Evolutionary conservation across 1,140 invertebrate genomes (phyloP), one percentile per base, ranked within the genome.

Genomic region (Drosophila cardini): DNA sequence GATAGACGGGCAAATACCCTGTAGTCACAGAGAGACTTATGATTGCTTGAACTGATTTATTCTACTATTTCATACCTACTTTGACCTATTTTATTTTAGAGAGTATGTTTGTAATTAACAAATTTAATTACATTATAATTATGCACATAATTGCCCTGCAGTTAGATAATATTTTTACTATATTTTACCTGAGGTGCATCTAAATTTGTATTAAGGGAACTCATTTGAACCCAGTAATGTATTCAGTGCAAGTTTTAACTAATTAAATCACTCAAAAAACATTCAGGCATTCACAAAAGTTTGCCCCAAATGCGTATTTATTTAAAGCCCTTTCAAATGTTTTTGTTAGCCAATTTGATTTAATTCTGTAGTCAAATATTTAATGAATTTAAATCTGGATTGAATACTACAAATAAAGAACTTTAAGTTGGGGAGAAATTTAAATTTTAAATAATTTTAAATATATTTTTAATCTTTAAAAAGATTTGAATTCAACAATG

Each of bases 81-180:
- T 52, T 52, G 6, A 10, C n/a, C 45, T 21, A 55, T 13, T 55
- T 36, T 55, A 9, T 26, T 16, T 6, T 9, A n/a, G 0, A 21
- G 38, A 11, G 32, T 55, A 18, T 16, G 13, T 7, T 55, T 40
- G 52, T 36, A 55, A 55, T 55, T 55, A 38, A 38, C 34, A 55
- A 55, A 21, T 55, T 38, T 38, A 38, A 40, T 40, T 55, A 18
- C 21, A 15, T 34, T 21, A 15, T 52, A 52, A 52, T 52, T 52
- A 52, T 52, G n/a, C 48, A 52, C 30, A 15, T 52, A 32, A 52
- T 52, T 52, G n/a, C 26, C 26, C 6, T 6, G 26, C 26, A 52
- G 26, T 52, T 52, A 34, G 32, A 52, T 52, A n/a, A 15, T 52
- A 52, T 34, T 32, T 52, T 52, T 26, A 9, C 2, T 34, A 30